These are phyloP conservation scores for Zeus faber DNA, from an alignment of 2,113 vertebrate genomes.

Conservation along the genomic window DNA sequence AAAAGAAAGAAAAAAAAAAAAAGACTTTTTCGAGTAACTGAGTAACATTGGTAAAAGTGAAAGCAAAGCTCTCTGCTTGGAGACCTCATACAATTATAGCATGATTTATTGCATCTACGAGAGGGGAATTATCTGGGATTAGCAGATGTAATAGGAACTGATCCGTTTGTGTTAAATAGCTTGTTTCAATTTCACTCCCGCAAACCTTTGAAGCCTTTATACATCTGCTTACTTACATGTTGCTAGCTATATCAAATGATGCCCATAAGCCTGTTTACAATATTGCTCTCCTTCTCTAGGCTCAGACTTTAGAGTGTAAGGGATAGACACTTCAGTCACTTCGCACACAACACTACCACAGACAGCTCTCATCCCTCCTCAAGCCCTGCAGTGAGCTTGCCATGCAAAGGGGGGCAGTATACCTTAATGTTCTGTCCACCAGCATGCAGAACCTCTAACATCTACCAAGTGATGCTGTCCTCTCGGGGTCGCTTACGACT, in stretches of 20 bases:
- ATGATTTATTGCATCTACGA: constrained; percentile 34
- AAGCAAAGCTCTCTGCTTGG: constrained; percentile 48
- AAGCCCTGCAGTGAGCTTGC: constrained; percentile 49
- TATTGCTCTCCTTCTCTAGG: constrained; percentile 33
- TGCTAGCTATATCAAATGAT: constrained; percentile 42
- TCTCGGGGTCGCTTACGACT: no score
- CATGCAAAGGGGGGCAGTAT: constrained; percentile 52
- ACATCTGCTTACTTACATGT: constrained; percentile 44
- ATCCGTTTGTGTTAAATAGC: constrained; percentile 57
- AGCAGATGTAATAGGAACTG: constrained; percentile 21
- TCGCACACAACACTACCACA: constrained; percentile 38
- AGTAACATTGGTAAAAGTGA: constrained; percentile 33
- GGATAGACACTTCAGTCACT: constrained; percentile 22
- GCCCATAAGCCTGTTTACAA: constrained; percentile 44
- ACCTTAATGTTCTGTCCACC: constrained; percentile 21
- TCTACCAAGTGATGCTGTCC: not conserved
- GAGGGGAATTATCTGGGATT: constrained; percentile 22
- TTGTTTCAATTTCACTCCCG: constrained; percentile 49
- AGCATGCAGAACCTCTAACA: constrained; percentile 1
- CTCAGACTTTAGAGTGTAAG: constrained; percentile 32
- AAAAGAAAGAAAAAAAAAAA: no score
- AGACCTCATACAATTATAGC: constrained; percentile 48
- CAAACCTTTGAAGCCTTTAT: constrained; percentile 42
- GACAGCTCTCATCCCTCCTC: constrained; percentile 50
- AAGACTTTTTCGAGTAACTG: constrained; percentile 20